Evolutionary conservation across 2,113 vertebrate genomes (phyloP).

Genomic region (Struthio camelus): DNA sequence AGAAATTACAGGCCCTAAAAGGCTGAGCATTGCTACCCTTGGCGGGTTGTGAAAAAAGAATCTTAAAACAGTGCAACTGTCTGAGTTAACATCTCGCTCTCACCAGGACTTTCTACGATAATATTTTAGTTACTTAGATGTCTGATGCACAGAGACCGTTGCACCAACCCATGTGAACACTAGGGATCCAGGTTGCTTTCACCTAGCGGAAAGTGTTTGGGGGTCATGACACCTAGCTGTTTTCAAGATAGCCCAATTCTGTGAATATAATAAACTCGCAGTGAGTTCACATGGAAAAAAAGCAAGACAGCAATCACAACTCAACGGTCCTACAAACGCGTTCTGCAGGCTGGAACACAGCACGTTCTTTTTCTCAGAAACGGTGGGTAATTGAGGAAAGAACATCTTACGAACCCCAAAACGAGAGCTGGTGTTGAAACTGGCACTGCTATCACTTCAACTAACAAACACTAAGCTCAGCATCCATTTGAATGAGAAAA

Average conservation of each 20-base stretch:
- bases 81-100: background rate
- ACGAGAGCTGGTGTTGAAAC: background rate
- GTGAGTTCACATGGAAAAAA: background rate
- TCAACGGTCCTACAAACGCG: background rate
- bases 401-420: background rate
- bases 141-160: background rate
- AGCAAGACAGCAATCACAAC: background rate
- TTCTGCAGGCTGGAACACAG: background rate
- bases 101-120: background rate
- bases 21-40: background rate
- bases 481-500: background rate
- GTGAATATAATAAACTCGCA: background rate
- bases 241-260: background rate
- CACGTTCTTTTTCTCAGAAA: rapidly evolving
- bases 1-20: background rate
- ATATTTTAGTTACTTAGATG: background rate
- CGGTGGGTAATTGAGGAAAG: background rate
- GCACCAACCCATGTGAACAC: background rate
- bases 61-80: background rate
- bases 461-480: background rate
- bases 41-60: background rate
- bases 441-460: background rate
- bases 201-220: background rate
- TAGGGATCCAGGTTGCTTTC: background rate
- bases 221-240: background rate